Conservation (phyloP, 2,797 vertebrate genomes). For the Coregonus ussuriensis region DNA sequence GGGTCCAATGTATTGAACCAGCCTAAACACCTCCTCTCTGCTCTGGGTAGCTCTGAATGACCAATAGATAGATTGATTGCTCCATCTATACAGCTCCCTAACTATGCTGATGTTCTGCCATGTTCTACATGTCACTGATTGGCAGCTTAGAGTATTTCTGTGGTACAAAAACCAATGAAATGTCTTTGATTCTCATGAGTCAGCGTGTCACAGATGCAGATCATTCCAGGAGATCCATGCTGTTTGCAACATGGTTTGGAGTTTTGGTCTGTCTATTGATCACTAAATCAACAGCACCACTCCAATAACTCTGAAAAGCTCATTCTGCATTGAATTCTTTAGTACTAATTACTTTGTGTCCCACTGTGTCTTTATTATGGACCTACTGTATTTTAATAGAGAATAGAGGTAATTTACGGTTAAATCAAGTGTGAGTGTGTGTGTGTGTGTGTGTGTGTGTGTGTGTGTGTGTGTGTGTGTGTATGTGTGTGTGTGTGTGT, state of each 20-base stretch:
- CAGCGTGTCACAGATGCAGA: slow-evolving; percentile 14
- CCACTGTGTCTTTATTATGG: slow-evolving; percentile 17
- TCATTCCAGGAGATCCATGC: not conserved
- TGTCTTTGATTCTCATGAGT: slow-evolving; percentile 22
- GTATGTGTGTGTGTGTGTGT: not conserved
- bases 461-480: too few relatives aligned
- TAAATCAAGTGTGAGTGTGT: slow-evolving; percentile 5
- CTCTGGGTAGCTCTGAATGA: slow-evolving; percentile 14
- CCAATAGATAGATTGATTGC: slow-evolving; percentile 35
- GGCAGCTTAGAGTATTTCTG: slow-evolving; percentile 26
- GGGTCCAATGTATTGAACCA: slow-evolving; percentile 31
- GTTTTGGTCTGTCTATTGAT: slow-evolving; percentile 28
- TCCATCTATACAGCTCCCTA: slow-evolving; percentile 27
- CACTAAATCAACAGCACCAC: slow-evolving; percentile 21
- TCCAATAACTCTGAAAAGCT: slow-evolving; percentile 26
- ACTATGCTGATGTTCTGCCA: slow-evolving; percentile 17
- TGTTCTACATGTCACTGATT: slow-evolving; percentile 16
- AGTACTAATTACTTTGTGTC: slow-evolving; percentile 24
- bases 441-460: not conserved
- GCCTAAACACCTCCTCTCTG: slow-evolving; percentile 22
- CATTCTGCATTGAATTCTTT: slow-evolving; percentile 15
- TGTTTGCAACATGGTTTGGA: not conserved
- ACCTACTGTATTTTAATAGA: slow-evolving; percentile 15
- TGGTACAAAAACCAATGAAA: slow-evolving; percentile 16
- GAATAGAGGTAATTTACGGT: slow-evolving; percentile 13